Evolutionary conservation across 2,797 vertebrate genomes (phyloP).

Genomic region (Ctenopoma kingsleyae): DNA sequence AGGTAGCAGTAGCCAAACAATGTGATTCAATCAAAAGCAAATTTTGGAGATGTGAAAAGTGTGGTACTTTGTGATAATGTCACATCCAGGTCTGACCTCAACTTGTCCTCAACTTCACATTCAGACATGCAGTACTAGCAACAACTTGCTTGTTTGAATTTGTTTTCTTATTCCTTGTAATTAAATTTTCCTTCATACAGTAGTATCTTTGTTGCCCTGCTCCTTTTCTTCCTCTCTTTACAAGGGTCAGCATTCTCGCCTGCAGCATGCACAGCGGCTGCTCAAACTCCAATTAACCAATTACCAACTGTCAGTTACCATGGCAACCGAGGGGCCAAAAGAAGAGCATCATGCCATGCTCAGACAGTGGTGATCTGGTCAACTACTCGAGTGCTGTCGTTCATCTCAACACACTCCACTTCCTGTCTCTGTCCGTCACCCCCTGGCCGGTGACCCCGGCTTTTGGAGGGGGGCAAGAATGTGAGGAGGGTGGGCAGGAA

Average conservation of each 20-base stretch:
- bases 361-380: conserved; percentile 99
- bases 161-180: conserved; percentile 6
- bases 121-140: conserved; percentile 47
- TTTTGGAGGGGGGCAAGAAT: conserved; percentile 97
- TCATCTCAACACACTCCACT: conserved; percentile 98
- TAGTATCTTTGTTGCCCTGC: not conserved
- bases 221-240: conserved; percentile 1
- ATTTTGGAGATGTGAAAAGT: conserved; percentile 40
- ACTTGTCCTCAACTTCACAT: conserved; percentile 36
- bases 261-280: conserved; percentile 44
- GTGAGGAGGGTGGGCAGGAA: conserved; percentile 98
- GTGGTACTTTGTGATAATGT: conserved; percentile 21
- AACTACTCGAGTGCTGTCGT: conserved; percentile 96
- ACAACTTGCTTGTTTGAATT: conserved; percentile 25
- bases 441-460: conserved; percentile 88
- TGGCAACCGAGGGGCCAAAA: conserved; percentile 35
- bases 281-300: conserved; percentile 31
- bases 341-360: conserved; percentile 29
- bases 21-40: conserved; percentile 55
- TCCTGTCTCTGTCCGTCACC: conserved; percentile 91
- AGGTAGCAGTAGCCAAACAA: conserved; percentile 62
- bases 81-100: conserved; percentile 35
- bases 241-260: conserved; percentile 17
- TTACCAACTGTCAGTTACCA: conserved; percentile 42
- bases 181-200: not conserved